These are phyloP conservation scores for Hipposideros armiger DNA, from an alignment of 2,113 vertebrate species.

Conservation along the genomic window DNA sequence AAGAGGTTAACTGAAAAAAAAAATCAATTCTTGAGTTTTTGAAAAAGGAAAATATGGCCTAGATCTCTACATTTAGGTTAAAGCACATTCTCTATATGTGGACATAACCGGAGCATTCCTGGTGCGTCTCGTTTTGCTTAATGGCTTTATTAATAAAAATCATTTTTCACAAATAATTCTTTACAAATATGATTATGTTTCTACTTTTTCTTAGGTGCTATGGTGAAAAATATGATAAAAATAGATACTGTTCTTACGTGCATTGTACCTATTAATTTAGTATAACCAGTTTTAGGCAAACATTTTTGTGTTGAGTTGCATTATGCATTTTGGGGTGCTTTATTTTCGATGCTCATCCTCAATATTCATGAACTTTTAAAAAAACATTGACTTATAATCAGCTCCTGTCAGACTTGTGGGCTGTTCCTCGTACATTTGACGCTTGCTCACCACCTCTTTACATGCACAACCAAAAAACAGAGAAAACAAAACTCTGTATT, in stretches of 20 bases:
- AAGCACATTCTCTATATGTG: not conserved
- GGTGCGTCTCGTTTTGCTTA: not conserved
- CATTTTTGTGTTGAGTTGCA: not conserved
- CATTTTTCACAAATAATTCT: not conserved
- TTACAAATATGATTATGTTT: not conserved
- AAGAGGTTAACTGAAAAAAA: not conserved
- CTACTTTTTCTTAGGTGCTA: not conserved
- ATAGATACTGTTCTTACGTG: not conserved
- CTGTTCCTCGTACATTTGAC: not conserved
- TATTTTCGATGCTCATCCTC: not conserved
- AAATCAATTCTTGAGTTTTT: not conserved
- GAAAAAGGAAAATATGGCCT: not conserved
- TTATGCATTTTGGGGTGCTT: not conserved
- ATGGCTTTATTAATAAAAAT: not conserved
- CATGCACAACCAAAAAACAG: fast-evolving
- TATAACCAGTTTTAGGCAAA: not conserved
- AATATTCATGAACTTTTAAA: not conserved
- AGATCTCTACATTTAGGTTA: not conserved
- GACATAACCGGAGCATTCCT: not conserved
- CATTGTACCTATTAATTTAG: not conserved
- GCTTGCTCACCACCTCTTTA: not conserved
- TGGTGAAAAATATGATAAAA: not conserved
- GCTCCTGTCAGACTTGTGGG: not conserved
- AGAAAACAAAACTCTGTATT: not conserved
- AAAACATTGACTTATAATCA: not conserved